These are phyloP conservation scores for Albula glossodonta DNA, from an alignment of 2,113 vertebrate genomes.

Conservation along the genomic window DNA sequence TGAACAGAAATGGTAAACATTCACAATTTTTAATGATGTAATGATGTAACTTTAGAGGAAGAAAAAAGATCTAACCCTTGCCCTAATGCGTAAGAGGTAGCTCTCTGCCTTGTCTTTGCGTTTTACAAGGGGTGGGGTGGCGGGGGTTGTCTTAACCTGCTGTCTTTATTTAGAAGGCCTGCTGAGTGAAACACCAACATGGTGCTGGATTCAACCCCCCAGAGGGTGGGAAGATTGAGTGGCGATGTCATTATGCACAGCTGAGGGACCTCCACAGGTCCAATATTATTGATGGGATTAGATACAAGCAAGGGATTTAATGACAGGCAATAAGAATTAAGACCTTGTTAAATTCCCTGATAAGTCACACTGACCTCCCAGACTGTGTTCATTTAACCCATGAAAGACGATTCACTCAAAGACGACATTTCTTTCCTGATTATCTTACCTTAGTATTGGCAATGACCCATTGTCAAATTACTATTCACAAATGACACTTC, in stretches of 20 bases:
- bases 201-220: neutral
- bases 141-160: neutral
- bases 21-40: neutral
- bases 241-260: neutral
- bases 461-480: neutral
- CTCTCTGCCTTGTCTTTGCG: neutral
- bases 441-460: neutral
- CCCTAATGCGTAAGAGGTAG: neutral
- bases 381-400: neutral
- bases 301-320: constrained; percentile 23
- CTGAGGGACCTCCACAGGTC: neutral
- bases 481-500: neutral
- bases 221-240: neutral
- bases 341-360: constrained; percentile 11
- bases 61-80: neutral
- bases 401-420: neutral
- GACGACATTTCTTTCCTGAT: neutral
- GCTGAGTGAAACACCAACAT: neutral
- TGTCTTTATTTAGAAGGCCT: constrained; percentile 1
- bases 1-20: neutral
- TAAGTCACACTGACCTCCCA: constrained; percentile 23
- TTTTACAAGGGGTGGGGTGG: neutral
- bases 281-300: constrained; percentile 17
- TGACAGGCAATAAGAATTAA: constrained; percentile 21
- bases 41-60: neutral